Percentiles rank a stretch among this genome's conserved stretches.
Conservation (phyloP, 2,888 invertebrate genomes). For the Geophilus truncorum region DNA sequence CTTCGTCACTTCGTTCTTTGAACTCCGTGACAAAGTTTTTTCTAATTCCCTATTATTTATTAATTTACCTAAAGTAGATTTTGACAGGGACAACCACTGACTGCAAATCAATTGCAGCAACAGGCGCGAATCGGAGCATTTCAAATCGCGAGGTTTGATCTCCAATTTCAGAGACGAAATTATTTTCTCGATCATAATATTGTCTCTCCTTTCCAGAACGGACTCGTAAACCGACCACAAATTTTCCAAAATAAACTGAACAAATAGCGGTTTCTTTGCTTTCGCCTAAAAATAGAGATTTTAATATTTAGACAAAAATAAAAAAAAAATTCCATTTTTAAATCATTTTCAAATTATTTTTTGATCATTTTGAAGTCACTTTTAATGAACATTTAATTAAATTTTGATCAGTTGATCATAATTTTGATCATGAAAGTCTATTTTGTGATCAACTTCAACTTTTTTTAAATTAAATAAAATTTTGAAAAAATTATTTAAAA, state of each 20-base stretch:
- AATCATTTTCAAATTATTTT: too few relatives aligned
- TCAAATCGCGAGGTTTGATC: slow-evolving; percentile 67
- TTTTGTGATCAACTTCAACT: too few relatives aligned
- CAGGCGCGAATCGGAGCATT: slow-evolving; percentile 68
- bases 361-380: too few relatives aligned
- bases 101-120: slow-evolving; percentile 76
- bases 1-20: too few relatives aligned
- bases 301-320: too few relatives aligned
- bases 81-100: slow-evolving; percentile 84
- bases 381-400: too few relatives aligned
- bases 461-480: too few relatives aligned
- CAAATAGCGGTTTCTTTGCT: slow-evolving; percentile 87
- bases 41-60: too few relatives aligned
- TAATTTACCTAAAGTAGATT: slow-evolving; percentile 60
- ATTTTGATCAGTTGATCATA: too few relatives aligned
- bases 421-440: slow-evolving; percentile 40
- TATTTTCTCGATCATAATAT: slow-evolving; percentile 51
- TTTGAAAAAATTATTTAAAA: too few relatives aligned
- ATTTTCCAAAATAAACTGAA: slow-evolving; percentile 84
- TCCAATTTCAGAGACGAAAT: slow-evolving; percentile 61
- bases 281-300: slow-evolving; percentile 53
- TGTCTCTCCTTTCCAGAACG: slow-evolving; percentile 67
- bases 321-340: too few relatives aligned
- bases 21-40: too few relatives aligned
- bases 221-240: slow-evolving; percentile 86